Conservation (phyloP, 2,888 invertebrate species). For the Spatulosminthurus flaviceps region DNA sequence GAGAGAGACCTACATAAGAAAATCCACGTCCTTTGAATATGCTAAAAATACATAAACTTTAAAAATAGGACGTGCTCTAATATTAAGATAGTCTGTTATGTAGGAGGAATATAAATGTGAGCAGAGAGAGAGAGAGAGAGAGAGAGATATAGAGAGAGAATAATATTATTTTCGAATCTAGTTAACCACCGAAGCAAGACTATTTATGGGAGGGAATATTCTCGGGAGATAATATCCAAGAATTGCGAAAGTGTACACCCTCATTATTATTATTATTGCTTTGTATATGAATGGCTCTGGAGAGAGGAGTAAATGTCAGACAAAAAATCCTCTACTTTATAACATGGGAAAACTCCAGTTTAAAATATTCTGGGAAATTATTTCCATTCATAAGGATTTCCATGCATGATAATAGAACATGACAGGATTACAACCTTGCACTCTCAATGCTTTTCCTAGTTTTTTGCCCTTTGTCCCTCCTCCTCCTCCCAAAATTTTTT, state of each 20-base stretch:
- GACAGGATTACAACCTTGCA: not conserved
- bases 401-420: not conserved
- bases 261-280: not conserved
- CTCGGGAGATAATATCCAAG: constrained; percentile 5
- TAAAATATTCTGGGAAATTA: not conserved
- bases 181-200: constrained; percentile 10
- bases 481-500: not conserved
- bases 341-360: not conserved
- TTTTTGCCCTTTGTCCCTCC: too few species aligned
- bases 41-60: too few species aligned
- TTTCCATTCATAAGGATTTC: not conserved
- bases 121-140: too few species aligned
- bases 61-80: not conserved
- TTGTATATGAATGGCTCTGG: not conserved
- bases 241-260: not conserved
- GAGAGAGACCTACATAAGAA: too few species aligned
- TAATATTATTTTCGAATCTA: not conserved
- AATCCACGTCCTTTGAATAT: too few species aligned
- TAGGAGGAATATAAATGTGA: too few species aligned
- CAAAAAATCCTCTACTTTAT: not conserved
- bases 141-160: too few species aligned
- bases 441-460: not conserved
- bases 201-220: constrained; percentile 22
- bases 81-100: too few species aligned
- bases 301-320: not conserved